Evolutionary conservation across 2,797 vertebrate genomes (phyloP).

Genomic region (Esox masquinongy): DNA sequence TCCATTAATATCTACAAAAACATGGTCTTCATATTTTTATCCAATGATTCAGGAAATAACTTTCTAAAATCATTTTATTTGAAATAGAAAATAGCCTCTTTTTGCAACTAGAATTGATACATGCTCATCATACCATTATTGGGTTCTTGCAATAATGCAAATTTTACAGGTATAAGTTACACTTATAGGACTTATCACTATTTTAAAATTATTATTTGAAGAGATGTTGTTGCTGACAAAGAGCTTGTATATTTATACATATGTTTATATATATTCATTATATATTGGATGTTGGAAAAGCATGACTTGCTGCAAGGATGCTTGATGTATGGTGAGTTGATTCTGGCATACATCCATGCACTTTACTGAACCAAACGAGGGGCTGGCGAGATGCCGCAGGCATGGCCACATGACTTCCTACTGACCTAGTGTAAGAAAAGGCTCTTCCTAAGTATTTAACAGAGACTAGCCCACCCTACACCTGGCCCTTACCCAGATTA

Average conservation of each 20-base stretch:
- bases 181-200: constrained; percentile 60
- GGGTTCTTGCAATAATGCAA: constrained; percentile 70
- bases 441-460: constrained; percentile 62
- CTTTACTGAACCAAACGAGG: constrained; percentile 69
- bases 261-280: constrained; percentile 63
- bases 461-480: constrained; percentile 53
- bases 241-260: constrained; percentile 64
- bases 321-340: constrained; percentile 43
- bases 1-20: constrained; percentile 82
- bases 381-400: constrained; percentile 56
- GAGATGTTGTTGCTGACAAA: constrained; percentile 71
- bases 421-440: constrained; percentile 56
- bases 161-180: constrained; percentile 72
- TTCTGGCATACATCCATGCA: constrained; percentile 79
- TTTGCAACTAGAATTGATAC: constrained; percentile 72
- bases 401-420: constrained; percentile 58
- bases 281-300: constrained; percentile 63
- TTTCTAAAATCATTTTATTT: constrained; percentile 74
- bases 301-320: constrained; percentile 67
- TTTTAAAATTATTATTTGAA: constrained; percentile 64
- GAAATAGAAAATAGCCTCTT: constrained; percentile 82
- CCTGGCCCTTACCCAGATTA: constrained; percentile 34
- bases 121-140: constrained; percentile 77
- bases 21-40: constrained; percentile 66
- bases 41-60: constrained; percentile 77